phyloP scores from a whole-genome alignment of 2,797 vertebrate genomes.

The Percopsis omiscomaycus region DNA sequence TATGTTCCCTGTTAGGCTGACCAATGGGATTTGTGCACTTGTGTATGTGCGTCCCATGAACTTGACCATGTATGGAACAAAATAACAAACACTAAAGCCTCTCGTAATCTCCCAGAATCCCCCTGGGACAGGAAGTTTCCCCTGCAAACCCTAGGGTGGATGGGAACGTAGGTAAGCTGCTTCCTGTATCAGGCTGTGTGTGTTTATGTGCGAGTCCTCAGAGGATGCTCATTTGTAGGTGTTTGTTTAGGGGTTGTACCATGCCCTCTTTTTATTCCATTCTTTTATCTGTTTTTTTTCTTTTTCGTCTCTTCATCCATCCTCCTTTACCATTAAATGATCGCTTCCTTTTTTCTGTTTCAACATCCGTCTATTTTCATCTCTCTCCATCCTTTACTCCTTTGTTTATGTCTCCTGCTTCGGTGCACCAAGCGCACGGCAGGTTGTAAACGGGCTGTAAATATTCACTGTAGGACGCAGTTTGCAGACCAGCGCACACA shows the following conservation, averaged over 20 bases:
- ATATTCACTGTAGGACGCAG: constrained; percentile 2
- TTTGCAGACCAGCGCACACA: neutral
- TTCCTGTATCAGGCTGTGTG: constrained; percentile 33
- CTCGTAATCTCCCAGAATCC: constrained; percentile 47
- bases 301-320: neutral
- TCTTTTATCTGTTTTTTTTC: neutral
- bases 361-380: neutral
- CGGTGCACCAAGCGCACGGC: neutral
- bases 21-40: constrained; percentile 8
- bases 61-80: constrained; percentile 34
- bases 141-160: constrained; percentile 39
- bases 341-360: neutral
- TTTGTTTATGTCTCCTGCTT: neutral
- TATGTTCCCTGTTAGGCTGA: constrained; percentile 50
- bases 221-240: neutral
- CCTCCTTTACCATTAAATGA: too few relatives aligned
- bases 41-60: constrained; percentile 1
- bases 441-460: constrained; percentile 4
- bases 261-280: neutral
- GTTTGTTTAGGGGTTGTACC: neutral
- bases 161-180: constrained; percentile 31
- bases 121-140: constrained; percentile 49
- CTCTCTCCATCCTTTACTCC: neutral
- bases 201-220: constrained; percentile 19
- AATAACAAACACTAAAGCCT: constrained; percentile 49